Evolutionary conservation across 2,113 vertebrate species (phyloP), one percentile per base, ranked within the genome.

Genomic region (Oncorhynchus keta): DNA sequence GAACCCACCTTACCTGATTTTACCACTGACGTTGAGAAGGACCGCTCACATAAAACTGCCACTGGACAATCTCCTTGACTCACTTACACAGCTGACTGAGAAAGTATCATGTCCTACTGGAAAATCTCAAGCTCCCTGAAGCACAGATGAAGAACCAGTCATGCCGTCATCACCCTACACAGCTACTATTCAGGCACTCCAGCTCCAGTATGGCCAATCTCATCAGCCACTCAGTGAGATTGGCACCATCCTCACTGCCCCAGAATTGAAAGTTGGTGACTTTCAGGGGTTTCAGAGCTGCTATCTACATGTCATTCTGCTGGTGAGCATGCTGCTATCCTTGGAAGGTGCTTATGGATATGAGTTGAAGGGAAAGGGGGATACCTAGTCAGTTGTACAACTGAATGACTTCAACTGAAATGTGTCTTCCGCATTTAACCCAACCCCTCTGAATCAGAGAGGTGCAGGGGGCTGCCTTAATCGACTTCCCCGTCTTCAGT

Each of bases 141-240:
- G 74, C 69, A 28, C 70, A 13, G 14, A 24, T 72, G 51, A 72
- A 72, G 2, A 64, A 2, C 6, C 69, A 72, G 39, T 55, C 69
- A 18, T 76, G 79, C 8, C 30, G 51, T 13, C 70, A 76, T 18
- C 8, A 76, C 59, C 78, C 8, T 80, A 80, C 22, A 51, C 74
- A n/a, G 68, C 79, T 4, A 49, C 77, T 0, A 77, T 73, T 74
- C 76, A 68, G 0, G 79, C 73, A 1, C 22, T 85, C 8, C 78
- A 85, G 49, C 68, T 13, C 1, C 79, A 85, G 24, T 85, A 83
- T 39, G 76, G 84, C 2, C 81, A 85, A 22, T 78, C 79, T 3
- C 84, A 85, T 5, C 81, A 85, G 12, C 57, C 81, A 0, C 84
- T 83, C 11, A 72, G 78, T 13, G 76, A 85, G 26, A 81, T 79